A percentile compares a stretch with the other conserved stretches of the same genome.
These are phyloP conservation scores for Venusia cambrica DNA, from an alignment of 2,888 invertebrate genomes.

Conservation along the genomic window DNA sequence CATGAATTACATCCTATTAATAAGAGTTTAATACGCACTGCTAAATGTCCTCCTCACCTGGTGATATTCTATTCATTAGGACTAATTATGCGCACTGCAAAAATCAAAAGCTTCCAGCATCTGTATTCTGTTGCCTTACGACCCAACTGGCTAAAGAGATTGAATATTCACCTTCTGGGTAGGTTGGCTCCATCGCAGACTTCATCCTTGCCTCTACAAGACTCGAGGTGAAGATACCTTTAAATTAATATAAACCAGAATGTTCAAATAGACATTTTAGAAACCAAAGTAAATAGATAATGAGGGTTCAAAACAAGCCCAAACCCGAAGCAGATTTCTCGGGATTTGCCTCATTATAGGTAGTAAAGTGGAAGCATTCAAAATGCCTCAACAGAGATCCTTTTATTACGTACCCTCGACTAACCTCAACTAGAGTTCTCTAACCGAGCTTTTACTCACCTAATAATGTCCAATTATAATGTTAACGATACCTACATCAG, in stretches of 20 bases:
- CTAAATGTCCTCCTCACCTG: too few species aligned
- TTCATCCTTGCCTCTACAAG: too few species aligned
- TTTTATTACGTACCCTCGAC: conserved; percentile 11
- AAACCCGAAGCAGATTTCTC: conserved; percentile 10
- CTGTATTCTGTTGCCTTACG: too few species aligned
- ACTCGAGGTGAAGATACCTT: too few species aligned
- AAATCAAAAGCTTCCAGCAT: too few species aligned
- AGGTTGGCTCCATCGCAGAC: too few species aligned
- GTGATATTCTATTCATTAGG: too few species aligned
- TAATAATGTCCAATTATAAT: conserved; percentile 3
- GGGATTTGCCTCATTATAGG: conserved; percentile 14
- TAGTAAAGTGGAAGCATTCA: conserved; percentile 10
- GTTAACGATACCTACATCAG: conserved; percentile 1
- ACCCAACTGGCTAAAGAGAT: too few species aligned
- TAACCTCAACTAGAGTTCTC: conserved; percentile 16
- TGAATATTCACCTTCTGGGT: too few species aligned
- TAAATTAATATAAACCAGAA: neutral
- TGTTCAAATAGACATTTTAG: neutral
- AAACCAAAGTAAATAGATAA: conserved; percentile 4
- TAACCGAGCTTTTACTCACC: conserved; percentile 17
- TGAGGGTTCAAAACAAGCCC: conserved; percentile 7
- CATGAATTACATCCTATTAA: too few species aligned
- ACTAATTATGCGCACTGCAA: too few species aligned
- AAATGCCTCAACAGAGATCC: conserved; percentile 15
- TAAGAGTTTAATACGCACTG: too few species aligned